Evolutionary conservation across 2,888 invertebrate genomes (phyloP).

Genomic region (Limnephilus marmoratus): DNA sequence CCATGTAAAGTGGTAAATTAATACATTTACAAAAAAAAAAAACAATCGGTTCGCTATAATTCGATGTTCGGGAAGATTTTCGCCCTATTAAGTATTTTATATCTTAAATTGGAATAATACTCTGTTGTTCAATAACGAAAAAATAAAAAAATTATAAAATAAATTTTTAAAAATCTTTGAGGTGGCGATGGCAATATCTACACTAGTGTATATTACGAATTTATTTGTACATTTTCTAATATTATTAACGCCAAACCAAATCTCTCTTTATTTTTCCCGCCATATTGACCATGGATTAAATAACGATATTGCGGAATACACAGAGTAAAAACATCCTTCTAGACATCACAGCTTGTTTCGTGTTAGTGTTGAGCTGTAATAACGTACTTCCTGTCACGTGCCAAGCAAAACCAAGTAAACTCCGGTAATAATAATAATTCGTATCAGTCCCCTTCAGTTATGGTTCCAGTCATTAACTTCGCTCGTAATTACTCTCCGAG

Average conservation of each 20-base stretch:
- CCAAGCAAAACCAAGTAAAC: not conserved
- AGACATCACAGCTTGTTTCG: not conserved
- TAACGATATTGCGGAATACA: not conserved
- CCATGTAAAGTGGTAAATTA: too few relatives aligned
- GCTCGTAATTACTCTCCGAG: not conserved
- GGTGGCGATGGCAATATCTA: too few relatives aligned
- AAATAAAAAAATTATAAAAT: too few relatives aligned
- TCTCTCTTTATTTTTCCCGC: not conserved
- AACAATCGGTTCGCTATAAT: too few relatives aligned
- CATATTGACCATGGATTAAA: not conserved
- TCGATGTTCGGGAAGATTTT: too few relatives aligned
- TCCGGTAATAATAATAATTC: not conserved
- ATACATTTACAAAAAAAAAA: too few relatives aligned
- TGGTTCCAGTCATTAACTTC: slow-evolving; percentile 44
- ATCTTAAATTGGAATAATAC: too few relatives aligned
- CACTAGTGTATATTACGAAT: not conserved
- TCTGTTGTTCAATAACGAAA: too few relatives aligned
- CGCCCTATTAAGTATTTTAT: too few relatives aligned
- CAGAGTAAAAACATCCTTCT: not conserved
- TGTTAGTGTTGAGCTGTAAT: slow-evolving; percentile 39
- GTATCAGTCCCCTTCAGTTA: slow-evolving; percentile 22
- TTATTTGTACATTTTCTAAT: not conserved
- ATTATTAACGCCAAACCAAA: not conserved
- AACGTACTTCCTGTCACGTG: slow-evolving; percentile 55
- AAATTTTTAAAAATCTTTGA: too few relatives aligned